Evolutionary conservation across 1,140 invertebrate genomes (phyloP), one percentile per base, ranked within the genome.

Genomic region (Neodiprion fabricii): DNA sequence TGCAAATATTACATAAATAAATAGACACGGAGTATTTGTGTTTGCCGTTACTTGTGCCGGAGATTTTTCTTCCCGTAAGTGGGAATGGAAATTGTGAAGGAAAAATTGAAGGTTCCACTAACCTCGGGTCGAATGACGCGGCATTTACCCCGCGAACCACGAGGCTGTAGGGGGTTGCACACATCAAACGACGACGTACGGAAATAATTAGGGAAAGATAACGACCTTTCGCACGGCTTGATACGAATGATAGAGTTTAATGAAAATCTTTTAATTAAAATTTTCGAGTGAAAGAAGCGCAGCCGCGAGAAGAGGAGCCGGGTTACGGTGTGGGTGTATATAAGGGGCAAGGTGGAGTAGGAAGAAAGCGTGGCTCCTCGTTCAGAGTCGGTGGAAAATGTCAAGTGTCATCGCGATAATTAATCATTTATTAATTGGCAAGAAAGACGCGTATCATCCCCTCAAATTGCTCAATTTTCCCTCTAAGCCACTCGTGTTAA

Each of bases 361-460:
- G 23, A 17, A 47, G 23, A 47, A 71, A 23, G 10, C 28, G 70
- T 47, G 48, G 47, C 21, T 40, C 70, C 10, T 11, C 10, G 67
- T 12, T 28, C 14, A 23, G 17, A 17, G 40, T 47, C 48, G 7
- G 9, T 71, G 14, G 70, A 14, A 50, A 82, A 84, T 82, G 76
- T 76, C 79, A 76, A 83, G 82, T 83, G 83, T 85, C 84, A 84
- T 84, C 80, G 71, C 70, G 70, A 76, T 82, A 85, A 86, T 86
- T 85, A 86, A 86, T 86, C 83, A 85, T 82, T 77, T 80, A 85
- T 85, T 86, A 85, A 86, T 85, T 85, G 82, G 81, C 80, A 85
- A 84, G 79, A 82, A 84, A 85, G 83, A 78, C 79, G 74, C 78
- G 79, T 77, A 81, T 82, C 80, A 81, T 85, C 79, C 76, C 75